Conservation (phyloP, 2,888 invertebrate species). For the Sclerodermus sp. region DNA sequence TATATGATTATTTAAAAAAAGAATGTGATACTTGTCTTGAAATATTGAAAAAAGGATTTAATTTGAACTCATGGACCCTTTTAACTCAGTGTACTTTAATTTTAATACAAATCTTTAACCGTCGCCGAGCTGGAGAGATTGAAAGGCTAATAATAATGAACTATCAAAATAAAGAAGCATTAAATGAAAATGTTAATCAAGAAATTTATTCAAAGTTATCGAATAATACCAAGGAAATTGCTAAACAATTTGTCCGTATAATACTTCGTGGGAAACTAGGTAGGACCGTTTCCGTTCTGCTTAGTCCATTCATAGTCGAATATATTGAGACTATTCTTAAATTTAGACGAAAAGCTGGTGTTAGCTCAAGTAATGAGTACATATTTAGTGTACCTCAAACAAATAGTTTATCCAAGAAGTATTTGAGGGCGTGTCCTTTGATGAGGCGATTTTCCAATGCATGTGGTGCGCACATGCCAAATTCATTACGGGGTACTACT, state of each 20-base stretch:
- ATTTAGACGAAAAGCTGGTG: slow-evolving; percentile 14
- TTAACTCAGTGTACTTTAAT: slow-evolving; percentile 15
- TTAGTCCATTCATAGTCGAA: slow-evolving; percentile 15
- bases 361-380: slow-evolving; percentile 14
- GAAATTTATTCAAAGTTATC: slow-evolving; percentile 17
- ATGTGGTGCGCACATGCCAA: slow-evolving; percentile 29
- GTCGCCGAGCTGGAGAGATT: slow-evolving; percentile 22
- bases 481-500: slow-evolving; percentile 24
- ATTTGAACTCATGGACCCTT: slow-evolving; percentile 10
- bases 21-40: slow-evolving; percentile 6
- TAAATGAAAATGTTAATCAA: slow-evolving; percentile 16
- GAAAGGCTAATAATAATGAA: slow-evolving; percentile 16
- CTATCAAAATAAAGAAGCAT: slow-evolving; percentile 12
- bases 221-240: slow-evolving; percentile 8
- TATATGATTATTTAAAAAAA: slow-evolving; percentile 11
- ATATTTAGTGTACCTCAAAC: slow-evolving; percentile 7
- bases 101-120: slow-evolving; percentile 21
- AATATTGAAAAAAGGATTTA: slow-evolving; percentile 8
- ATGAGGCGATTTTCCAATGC: slow-evolving; percentile 23
- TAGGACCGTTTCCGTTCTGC: slow-evolving; percentile 23
- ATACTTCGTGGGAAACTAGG: slow-evolving; percentile 21
- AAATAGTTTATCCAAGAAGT: slow-evolving; percentile 6
- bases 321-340: slow-evolving; percentile 16
- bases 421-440: slow-evolving; percentile 26
- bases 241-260: slow-evolving; percentile 16